Conservation (phyloP, 2,888 invertebrate species). For the Nomada ferruginata region DNA sequence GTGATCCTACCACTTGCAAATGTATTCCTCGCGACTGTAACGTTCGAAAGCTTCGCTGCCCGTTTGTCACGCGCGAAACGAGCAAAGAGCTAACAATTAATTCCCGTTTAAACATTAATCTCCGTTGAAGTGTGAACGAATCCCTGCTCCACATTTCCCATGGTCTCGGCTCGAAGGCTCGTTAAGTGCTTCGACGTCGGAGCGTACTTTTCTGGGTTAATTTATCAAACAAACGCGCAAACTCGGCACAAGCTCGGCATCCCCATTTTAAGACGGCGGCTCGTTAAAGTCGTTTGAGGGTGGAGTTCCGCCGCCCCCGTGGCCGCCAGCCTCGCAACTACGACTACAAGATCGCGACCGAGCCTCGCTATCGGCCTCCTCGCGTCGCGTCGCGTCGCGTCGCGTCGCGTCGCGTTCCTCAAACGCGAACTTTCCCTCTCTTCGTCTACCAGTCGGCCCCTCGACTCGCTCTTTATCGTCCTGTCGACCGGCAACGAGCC, state of each 20-base stretch:
- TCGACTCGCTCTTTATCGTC: slow-evolving; percentile 39
- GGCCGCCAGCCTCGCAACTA: slow-evolving; percentile 45
- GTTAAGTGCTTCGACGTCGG: slow-evolving; percentile 60
- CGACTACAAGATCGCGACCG: slow-evolving; percentile 16
- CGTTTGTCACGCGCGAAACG: neutral
- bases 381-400: slow-evolving; percentile 36
- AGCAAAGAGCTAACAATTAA: no score
- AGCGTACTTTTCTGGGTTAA: slow-evolving; percentile 74
- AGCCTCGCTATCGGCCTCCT: slow-evolving; percentile 14
- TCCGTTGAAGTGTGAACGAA: slow-evolving; percentile 8
- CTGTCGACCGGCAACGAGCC: slow-evolving; percentile 61
- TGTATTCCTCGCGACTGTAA: neutral
- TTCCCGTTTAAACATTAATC: slow-evolving; percentile 15
- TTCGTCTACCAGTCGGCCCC: slow-evolving; percentile 29
- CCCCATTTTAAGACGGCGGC: slow-evolving; percentile 77
- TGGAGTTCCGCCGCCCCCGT: slow-evolving; percentile 66
- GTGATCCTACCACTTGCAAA: slow-evolving; percentile 2
- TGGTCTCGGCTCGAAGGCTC: slow-evolving; percentile 52
- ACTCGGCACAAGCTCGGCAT: slow-evolving; percentile 70
- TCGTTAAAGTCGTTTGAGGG: slow-evolving; percentile 81
- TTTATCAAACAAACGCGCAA: slow-evolving; percentile 78
- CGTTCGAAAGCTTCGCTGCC: neutral
- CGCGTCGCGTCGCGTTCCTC: slow-evolving; percentile 50
- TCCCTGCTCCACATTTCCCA: slow-evolving; percentile 48
- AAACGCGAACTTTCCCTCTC: slow-evolving; percentile 67